phyloP scores from a whole-genome alignment of 2,797 vertebrate species.

The Neosilurus mollespiculum region DNA sequence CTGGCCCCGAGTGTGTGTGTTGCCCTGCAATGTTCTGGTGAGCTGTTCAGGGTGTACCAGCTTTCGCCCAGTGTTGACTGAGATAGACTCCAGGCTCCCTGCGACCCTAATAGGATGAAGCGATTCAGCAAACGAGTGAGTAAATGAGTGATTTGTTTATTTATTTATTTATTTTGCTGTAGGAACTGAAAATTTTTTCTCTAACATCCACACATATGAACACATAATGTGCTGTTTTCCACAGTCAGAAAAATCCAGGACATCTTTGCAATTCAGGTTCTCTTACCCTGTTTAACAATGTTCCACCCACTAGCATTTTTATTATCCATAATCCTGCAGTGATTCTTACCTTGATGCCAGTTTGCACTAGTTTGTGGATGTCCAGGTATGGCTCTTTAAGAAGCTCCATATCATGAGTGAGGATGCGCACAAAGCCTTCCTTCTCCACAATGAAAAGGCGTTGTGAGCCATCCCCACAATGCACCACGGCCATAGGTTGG shows the following conservation, averaged over 20 bases:
- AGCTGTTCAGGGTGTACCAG: too few relatives aligned
- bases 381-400: slow-evolving; percentile 96
- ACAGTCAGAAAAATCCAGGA: background rate
- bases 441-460: slow-evolving; percentile 96
- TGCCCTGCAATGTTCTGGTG: too few relatives aligned
- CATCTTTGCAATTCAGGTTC: background rate
- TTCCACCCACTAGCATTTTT: background rate
- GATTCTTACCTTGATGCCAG: slow-evolving; percentile 89
- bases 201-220: background rate
- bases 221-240: background rate
- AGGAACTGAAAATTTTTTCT: too few relatives aligned
- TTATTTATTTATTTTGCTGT: background rate
- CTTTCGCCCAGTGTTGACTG: too few relatives aligned
- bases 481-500: slow-evolving; percentile 87
- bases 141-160: too few relatives aligned
- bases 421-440: slow-evolving; percentile 91
- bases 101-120: too few relatives aligned
- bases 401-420: slow-evolving; percentile 85
- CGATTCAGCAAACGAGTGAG: too few relatives aligned
- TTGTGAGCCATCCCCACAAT: slow-evolving; percentile 92
- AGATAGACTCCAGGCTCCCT: too few relatives aligned
- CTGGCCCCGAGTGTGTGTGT: too few relatives aligned
- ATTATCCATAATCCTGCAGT: background rate
- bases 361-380: slow-evolving; percentile 98
- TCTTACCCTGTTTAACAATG: background rate